Evolutionary conservation across 2,113 vertebrate genomes (phyloP), one percentile per base, ranked within the genome.

Genomic region (Nothocercus nigrocapillus): DNA sequence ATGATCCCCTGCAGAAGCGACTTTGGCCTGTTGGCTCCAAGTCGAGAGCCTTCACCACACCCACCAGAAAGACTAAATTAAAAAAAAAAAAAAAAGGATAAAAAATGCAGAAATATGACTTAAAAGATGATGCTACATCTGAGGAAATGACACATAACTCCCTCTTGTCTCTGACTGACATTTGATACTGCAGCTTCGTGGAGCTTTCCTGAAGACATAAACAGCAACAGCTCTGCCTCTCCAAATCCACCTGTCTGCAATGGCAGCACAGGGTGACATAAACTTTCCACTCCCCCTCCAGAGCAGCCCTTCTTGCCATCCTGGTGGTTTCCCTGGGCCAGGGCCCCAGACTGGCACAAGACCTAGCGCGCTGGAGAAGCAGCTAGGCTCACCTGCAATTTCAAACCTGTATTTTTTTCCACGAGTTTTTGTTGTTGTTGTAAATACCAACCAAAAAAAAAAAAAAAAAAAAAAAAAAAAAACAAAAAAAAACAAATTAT

Each of bases 1-100:
- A 95, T 96, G 88, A 96, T 96, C 95, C 93, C 94, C 92, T 92
- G 77, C 90, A 96, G 94, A 96, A 94, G 85, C 7, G 5, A 97
- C 95, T 97, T 96, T 89, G 94, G 91, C 93, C 85, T 0, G 80
- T 72, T 28, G 1, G 76, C 94, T 97, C 64, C 85, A 85, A 90
- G 82, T 70, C 30, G 4, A 54, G 87, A 54, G 87, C 62, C 63
- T 72, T 88, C 12, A 4, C 83, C 94, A 94, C 94, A 0, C 88
- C 94, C 14, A 1, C 64, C 73, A 86, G 62, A 94, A 78, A 95
- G 90, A 34, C 73, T 62, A 85, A 88, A 94, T 94, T 94, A 88
- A 86, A 81, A 81, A 44, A 81, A 94, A 44, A 81, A 94, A 34
- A 73, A 95, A 24, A 86, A 79, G 81, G 58, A 78, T 72, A 89